Conservation (phyloP, 2,113 vertebrate species). For the Ursus arctos region DNA sequence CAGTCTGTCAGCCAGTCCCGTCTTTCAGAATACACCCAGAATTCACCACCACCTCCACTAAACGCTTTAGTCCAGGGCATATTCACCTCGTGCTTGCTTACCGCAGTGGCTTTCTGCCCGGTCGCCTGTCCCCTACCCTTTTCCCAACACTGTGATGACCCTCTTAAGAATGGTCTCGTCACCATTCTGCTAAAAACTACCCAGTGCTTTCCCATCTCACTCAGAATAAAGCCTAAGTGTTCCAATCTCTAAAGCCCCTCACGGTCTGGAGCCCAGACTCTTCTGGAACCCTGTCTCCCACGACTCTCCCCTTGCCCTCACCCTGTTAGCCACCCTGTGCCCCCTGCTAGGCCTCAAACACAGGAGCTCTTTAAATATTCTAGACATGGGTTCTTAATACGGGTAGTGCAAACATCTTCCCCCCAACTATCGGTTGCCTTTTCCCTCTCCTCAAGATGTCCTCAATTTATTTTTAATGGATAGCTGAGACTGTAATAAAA, state of each 20-base stretch:
- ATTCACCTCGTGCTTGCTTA: too few species aligned
- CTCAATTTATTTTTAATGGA: not conserved
- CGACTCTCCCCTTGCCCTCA: rapidly evolving
- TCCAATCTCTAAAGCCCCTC: too few species aligned
- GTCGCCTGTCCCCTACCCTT: too few species aligned
- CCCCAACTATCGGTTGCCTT: not conserved
- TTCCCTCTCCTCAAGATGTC: not conserved
- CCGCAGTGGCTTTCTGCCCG: not conserved
- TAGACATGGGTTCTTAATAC: not conserved
- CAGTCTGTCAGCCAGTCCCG: not conserved
- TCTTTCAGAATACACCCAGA: not conserved
- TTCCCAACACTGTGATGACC: not conserved
- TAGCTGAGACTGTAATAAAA: not conserved
- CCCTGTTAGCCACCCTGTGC: too few species aligned
- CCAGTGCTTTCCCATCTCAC: too few species aligned
- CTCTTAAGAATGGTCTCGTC: not conserved
- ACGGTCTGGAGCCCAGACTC: rapidly evolving
- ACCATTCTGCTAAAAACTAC: not conserved
- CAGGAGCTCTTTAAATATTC: not conserved
- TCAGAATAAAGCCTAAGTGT: not conserved
- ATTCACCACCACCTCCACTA: rapidly evolving
- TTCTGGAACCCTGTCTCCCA: not conserved
- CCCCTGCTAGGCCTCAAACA: not conserved
- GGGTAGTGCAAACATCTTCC: too few species aligned
- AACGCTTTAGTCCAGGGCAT: rapidly evolving